A percentile compares a stretch with the other conserved stretches of the same genome.
phyloP scores from a whole-genome alignment of 1,140 invertebrate species.

The Pseudomyrmex concolor region DNA sequence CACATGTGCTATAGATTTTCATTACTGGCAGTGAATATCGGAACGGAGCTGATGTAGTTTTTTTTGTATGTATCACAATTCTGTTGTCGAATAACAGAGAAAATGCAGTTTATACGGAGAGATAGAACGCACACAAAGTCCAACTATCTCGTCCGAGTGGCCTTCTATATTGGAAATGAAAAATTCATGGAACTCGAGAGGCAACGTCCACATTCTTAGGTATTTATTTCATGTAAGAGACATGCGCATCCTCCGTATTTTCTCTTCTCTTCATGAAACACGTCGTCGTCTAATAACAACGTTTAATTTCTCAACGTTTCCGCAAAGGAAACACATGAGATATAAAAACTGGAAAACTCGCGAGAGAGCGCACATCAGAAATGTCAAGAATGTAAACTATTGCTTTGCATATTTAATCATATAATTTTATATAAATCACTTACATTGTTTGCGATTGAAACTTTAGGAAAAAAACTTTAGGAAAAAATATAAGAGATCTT shows the following conservation, averaged over 20 bases:
- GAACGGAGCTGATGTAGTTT: neutral
- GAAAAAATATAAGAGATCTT: no score
- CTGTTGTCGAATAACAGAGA: slow-evolving; percentile 25
- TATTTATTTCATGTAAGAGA: slow-evolving; percentile 57
- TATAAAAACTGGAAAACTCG: neutral
- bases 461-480: no score
- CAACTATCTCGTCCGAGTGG: slow-evolving; percentile 34
- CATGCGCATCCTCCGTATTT: slow-evolving; percentile 10
- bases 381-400: no score
- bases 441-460: no score
- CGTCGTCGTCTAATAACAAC: slow-evolving; percentile 1
- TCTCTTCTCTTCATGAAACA: slow-evolving; percentile 4
- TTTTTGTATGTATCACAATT: slow-evolving; percentile 17
- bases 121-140: slow-evolving; percentile 34
- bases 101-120: slow-evolving; percentile 20
- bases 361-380: no score
- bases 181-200: slow-evolving; percentile 48
- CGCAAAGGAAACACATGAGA: neutral
- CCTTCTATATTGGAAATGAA: slow-evolving; percentile 52
- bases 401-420: no score
- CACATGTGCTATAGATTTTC: no score
- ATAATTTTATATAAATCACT: neutral
- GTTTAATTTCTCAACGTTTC: slow-evolving; percentile 16
- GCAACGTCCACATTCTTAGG: slow-evolving; percentile 38
- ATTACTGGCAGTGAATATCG: no score